phyloP scores from a whole-genome alignment of 2,888 invertebrate genomes.

The Xanthorhoe spadicearia region DNA sequence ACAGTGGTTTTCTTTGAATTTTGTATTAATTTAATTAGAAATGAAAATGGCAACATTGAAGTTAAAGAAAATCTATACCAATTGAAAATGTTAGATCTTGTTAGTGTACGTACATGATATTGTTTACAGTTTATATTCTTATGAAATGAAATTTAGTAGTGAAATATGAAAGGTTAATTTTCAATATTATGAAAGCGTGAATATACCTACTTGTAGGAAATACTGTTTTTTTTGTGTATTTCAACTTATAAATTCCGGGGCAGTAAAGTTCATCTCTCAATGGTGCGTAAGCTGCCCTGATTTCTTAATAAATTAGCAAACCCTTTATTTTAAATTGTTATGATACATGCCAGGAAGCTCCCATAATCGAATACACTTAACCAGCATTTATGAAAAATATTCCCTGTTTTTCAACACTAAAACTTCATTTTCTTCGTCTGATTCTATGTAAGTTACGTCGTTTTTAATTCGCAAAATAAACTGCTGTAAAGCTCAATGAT shows the following conservation, averaged over 20 bases:
- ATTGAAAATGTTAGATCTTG: too few relatives aligned
- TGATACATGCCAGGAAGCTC: constrained; percentile 77
- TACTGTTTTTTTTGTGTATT: too few relatives aligned
- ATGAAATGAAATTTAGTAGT: too few relatives aligned
- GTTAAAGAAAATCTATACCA: too few relatives aligned
- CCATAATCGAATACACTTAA: constrained; percentile 64
- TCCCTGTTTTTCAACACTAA: constrained; percentile 39
- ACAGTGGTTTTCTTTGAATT: not conserved
- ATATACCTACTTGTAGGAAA: too few relatives aligned
- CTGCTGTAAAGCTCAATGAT: constrained; percentile 81
- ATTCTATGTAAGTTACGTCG: constrained; percentile 49
- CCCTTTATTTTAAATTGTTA: constrained; percentile 78
- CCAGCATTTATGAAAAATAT: constrained; percentile 40
- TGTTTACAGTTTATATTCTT: too few relatives aligned
- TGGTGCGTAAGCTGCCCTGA: constrained; percentile 50
- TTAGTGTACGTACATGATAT: too few relatives aligned
- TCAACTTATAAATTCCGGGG: not conserved
- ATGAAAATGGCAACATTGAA: too few relatives aligned
- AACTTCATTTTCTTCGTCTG: constrained; percentile 40
- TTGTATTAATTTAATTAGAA: not conserved
- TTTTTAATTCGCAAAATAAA: constrained; percentile 56
- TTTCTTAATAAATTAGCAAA: constrained; percentile 78
- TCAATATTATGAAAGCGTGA: not conserved
- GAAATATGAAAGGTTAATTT: too few relatives aligned
- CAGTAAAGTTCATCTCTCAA: constrained; percentile 3